These are phyloP conservation scores for Drosophila austrosaltans DNA, from an alignment of 2,888 invertebrate species.

Conservation along the genomic window DNA sequence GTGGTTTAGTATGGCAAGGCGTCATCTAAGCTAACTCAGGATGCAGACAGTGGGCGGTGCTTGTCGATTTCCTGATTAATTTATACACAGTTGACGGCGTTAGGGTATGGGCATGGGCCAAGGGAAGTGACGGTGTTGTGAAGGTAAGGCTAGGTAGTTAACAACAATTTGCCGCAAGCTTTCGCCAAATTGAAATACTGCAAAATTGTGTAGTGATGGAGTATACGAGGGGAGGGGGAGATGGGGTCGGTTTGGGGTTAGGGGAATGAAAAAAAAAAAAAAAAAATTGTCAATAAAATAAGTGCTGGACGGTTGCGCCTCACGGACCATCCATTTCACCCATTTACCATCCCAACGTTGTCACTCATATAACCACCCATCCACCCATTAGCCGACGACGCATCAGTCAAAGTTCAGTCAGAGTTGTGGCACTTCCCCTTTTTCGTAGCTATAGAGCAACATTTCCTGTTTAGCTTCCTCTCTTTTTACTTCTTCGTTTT, in stretches of 20 bases:
- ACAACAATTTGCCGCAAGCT: slow-evolving; percentile 78
- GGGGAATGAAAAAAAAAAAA: slow-evolving; percentile 18
- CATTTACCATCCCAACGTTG: background rate
- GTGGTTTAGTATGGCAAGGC: background rate
- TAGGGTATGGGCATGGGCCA: slow-evolving; percentile 14
- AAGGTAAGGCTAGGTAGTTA: slow-evolving; percentile 56
- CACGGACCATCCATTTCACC: background rate
- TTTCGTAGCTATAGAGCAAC: slow-evolving; percentile 1
- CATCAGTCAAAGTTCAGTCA: slow-evolving; percentile 12
- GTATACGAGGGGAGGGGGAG: slow-evolving; percentile 8
- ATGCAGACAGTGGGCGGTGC: slow-evolving; percentile 49
- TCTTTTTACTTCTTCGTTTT: slow-evolving; percentile 3
- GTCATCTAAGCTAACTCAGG: slow-evolving; percentile 35
- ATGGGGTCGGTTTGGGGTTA: background rate
- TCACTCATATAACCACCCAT: slow-evolving; percentile 4
- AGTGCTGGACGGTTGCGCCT: slow-evolving; percentile 49
- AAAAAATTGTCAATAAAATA: slow-evolving; percentile 77
- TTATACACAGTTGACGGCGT: slow-evolving; percentile 62
- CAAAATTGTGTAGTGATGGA: slow-evolving; percentile 15
- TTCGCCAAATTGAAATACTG: slow-evolving; percentile 72
- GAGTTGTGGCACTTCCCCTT: slow-evolving; percentile 2
- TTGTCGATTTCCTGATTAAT: slow-evolving; percentile 79
- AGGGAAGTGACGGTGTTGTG: background rate
- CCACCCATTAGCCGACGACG: slow-evolving; percentile 18
- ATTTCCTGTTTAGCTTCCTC: slow-evolving; percentile 20